phyloP scores from a whole-genome alignment of 2,113 vertebrate species.

The Elephantulus edwardii region DNA sequence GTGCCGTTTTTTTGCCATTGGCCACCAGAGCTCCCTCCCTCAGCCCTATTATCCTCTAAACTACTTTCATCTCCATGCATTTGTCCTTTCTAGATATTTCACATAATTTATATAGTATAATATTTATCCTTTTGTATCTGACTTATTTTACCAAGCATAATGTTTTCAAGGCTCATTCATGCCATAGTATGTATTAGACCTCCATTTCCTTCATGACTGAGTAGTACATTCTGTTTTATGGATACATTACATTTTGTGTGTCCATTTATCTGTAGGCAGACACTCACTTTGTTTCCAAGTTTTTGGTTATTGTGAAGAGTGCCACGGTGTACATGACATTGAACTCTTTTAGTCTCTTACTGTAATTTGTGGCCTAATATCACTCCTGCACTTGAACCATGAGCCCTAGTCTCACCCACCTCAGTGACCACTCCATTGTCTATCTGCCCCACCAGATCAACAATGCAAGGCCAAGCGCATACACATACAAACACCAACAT shows the following conservation, averaged over 20 bases:
- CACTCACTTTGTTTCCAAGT: not conserved
- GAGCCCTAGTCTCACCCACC: not conserved
- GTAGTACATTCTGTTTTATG: not conserved
- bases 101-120: not conserved
- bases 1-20: too few species aligned
- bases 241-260: not conserved
- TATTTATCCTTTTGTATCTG: not conserved
- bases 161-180: not conserved
- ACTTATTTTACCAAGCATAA: not conserved
- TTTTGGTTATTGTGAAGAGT: not conserved
- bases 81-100: not conserved
- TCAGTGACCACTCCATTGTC: not conserved
- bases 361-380: not conserved
- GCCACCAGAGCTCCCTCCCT: not conserved
- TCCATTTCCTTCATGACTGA: not conserved
- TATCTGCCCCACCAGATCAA: not conserved
- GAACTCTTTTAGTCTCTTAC: not conserved
- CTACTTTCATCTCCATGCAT: not conserved
- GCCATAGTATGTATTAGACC: not conserved
- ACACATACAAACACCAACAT: rapidly evolving
- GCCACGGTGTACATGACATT: not conserved
- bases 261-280: not conserved
- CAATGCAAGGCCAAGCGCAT: rapidly evolving
- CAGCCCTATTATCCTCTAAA: not conserved
- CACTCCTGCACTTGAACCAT: not conserved